Evolutionary conservation across 2,797 vertebrate genomes (phyloP).

Genomic region (Ciconia nigra): DNA sequence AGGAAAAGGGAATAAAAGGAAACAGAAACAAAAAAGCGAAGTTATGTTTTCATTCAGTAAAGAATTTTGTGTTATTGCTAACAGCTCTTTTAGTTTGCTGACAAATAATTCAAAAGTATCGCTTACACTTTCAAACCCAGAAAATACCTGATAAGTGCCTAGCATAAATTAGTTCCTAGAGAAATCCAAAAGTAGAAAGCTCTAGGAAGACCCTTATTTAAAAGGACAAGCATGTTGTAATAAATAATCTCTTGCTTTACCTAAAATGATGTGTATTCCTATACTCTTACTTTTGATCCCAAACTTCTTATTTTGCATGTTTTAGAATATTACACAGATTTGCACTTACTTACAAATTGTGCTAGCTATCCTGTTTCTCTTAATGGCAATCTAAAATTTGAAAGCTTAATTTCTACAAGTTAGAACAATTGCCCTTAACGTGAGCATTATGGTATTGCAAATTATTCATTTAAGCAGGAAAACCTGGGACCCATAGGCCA

Average conservation of each 20-base stretch:
- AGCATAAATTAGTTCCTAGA: not conserved
- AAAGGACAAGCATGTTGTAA: not conserved
- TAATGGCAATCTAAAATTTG: not conserved
- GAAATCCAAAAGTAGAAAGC: not conserved
- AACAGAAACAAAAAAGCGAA: not conserved
- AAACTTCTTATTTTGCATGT: not conserved
- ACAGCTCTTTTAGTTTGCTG: not conserved
- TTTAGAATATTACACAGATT: not conserved
- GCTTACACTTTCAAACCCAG: not conserved
- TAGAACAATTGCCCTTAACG: not conserved
- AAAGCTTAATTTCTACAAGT: constrained; percentile 3
- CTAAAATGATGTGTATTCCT: not conserved
- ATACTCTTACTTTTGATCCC: not conserved
- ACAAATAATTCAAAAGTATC: not conserved
- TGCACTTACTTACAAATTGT: not conserved
- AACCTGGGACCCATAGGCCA: not conserved
- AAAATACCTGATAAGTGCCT: not conserved
- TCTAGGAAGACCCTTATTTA: not conserved
- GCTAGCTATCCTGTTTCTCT: not conserved
- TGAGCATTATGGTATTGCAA: not conserved
- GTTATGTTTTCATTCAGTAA: not conserved
- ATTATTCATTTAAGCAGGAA: constrained; percentile 56
- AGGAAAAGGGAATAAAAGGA: not conserved
- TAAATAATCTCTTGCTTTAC: not conserved
- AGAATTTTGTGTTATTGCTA: not conserved